phyloP scores from a whole-genome alignment of 2,888 invertebrate species.

The Caenorhabditis panamensis region DNA sequence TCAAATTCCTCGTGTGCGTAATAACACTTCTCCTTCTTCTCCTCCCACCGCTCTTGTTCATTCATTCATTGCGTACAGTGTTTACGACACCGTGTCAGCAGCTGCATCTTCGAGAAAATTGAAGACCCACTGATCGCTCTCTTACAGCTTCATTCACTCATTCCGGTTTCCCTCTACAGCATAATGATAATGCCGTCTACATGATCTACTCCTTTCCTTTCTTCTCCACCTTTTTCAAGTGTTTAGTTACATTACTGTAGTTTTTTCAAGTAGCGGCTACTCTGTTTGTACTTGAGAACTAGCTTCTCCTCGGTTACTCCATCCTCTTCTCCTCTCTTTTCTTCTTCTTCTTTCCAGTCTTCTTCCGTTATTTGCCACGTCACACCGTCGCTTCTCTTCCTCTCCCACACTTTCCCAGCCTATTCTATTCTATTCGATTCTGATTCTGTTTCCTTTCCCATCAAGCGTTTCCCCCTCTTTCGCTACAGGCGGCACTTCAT shows the following conservation, averaged over 20 bases:
- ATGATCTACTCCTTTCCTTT: conserved; percentile 4
- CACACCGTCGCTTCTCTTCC: conserved; percentile 16
- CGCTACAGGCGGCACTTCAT: conserved; percentile 40
- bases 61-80: conserved; percentile 33
- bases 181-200: conserved; percentile 7
- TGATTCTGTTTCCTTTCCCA: conserved; percentile 17
- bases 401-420: conserved; percentile 25
- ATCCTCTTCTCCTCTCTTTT: too few relatives aligned
- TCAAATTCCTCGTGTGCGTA: conserved; percentile 56
- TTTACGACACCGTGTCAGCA: conserved; percentile 27
- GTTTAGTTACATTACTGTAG: conserved; percentile 4
- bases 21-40: conserved; percentile 34
- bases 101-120: conserved; percentile 31
- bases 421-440: conserved; percentile 15
- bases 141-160: conserved; percentile 15
- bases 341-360: too few relatives aligned
- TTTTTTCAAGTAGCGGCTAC: conserved; percentile 6
- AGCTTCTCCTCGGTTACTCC: not conserved
- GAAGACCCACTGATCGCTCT: conserved; percentile 13
- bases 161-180: conserved; percentile 20
- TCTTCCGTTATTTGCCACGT: conserved; percentile 29
- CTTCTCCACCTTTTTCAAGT: not conserved
- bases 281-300: conserved; percentile 23
- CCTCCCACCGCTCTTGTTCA: too few relatives aligned
- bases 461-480: not conserved